A percentile compares a stretch with the other conserved stretches of the same genome.
Conservation (phyloP, 2,113 vertebrate species). For the Nannobrachium achirus region DNA sequence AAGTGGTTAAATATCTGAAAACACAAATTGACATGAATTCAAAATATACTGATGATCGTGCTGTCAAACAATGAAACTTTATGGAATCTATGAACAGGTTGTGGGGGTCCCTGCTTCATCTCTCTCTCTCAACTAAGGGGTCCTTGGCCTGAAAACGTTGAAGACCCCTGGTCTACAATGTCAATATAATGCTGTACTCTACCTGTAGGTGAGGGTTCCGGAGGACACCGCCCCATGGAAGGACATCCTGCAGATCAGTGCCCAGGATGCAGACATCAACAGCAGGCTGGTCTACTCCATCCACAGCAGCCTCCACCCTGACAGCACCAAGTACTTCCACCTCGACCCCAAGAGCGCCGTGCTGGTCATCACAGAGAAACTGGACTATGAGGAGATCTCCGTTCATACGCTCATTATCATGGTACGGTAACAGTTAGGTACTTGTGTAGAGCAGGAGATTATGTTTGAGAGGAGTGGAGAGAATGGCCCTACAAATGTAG, state of each 20-base stretch:
- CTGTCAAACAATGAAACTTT: too few species aligned
- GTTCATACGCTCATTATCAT: slow-evolving; percentile 88
- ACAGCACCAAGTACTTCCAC: slow-evolving; percentile 87
- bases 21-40: too few species aligned
- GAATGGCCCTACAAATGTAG: too few species aligned
- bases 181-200: too few species aligned
- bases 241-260: slow-evolving; percentile 87
- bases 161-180: too few species aligned
- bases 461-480: not conserved
- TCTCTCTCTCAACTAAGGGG: too few species aligned
- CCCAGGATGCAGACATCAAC: slow-evolving; percentile 86
- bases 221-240: slow-evolving; percentile 88
- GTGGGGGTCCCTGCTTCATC: too few species aligned
- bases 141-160: too few species aligned
- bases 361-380: slow-evolving; percentile 83
- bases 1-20: too few species aligned
- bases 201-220: slow-evolving; percentile 78
- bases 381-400: slow-evolving; percentile 84
- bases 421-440: slow-evolving; percentile 75
- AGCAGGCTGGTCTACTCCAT: slow-evolving; percentile 91
- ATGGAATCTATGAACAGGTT: too few species aligned
- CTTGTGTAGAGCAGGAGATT: too few species aligned
- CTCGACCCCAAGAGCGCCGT: slow-evolving; percentile 88
- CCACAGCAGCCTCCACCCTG: slow-evolving; percentile 85
- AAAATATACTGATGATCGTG: too few species aligned